A percentile compares a stretch with the other conserved stretches of the same genome.
Evolutionary conservation across 2,797 vertebrate genomes (phyloP).

Genomic region (Anguilla anguilla): DNA sequence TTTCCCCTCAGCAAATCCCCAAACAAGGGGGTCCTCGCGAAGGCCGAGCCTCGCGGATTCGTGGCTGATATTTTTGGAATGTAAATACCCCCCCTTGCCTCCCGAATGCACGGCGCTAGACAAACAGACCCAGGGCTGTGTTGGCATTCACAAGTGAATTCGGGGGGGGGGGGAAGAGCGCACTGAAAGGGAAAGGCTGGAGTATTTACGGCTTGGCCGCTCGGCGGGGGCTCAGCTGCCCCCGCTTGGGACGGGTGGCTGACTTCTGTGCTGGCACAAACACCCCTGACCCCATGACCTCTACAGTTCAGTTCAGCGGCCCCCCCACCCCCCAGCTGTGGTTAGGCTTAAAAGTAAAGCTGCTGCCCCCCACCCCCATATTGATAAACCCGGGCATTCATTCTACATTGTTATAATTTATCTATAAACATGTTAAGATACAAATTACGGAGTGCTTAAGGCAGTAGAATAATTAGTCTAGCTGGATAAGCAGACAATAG

Average conservation of each 20-base stretch:
- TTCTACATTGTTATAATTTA: constrained; percentile 20
- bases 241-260: not conserved
- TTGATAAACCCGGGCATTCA: constrained; percentile 7
- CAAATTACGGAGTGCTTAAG: constrained; percentile 18
- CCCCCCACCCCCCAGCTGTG: not conserved
- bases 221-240: not conserved
- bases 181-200: not conserved
- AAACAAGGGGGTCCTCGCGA: constrained; percentile 28
- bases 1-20: constrained; percentile 13
- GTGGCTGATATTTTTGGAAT: constrained; percentile 53
- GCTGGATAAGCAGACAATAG: constrained; percentile 22
- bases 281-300: too few relatives aligned
- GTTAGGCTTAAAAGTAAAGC: not conserved
- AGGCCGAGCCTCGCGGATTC: constrained; percentile 45
- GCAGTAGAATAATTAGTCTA: constrained; percentile 15
- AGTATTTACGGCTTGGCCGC: constrained; percentile 32
- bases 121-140: constrained; percentile 37
- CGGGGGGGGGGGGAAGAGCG: not conserved
- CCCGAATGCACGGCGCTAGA: constrained; percentile 34
- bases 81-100: constrained; percentile 49
- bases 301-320: too few relatives aligned
- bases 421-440: constrained; percentile 29
- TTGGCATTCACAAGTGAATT: constrained; percentile 39
- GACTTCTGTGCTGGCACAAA: not conserved
- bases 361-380: not conserved